Conservation (phyloP, 53 echinoderm and acorn worm species). For the Apostichopus leukothele region DNA sequence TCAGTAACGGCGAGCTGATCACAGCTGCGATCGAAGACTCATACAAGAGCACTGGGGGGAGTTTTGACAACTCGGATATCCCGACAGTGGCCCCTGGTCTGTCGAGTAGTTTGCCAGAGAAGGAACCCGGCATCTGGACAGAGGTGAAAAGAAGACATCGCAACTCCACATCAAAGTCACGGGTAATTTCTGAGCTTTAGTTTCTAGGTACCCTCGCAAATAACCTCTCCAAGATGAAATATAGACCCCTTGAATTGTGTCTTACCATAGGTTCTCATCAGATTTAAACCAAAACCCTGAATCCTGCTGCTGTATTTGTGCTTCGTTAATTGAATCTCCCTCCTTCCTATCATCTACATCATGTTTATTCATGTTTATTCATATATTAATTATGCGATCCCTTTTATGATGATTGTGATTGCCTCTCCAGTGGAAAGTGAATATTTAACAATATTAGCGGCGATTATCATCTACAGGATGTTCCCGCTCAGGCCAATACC, state of each 20-base stretch:
- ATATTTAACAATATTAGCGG: too few species aligned
- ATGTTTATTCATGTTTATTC: too few species aligned
- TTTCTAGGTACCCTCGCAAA: neutral
- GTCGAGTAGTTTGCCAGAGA: conserved; percentile 96
- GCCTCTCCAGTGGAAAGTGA: too few species aligned
- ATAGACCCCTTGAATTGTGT: too few species aligned
- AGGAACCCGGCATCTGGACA: conserved; percentile 87
- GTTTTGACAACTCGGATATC: conserved; percentile 13
- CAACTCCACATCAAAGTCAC: conserved; percentile 66
- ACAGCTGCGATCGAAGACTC: conserved; percentile 1
- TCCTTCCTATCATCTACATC: too few species aligned
- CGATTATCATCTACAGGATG: neutral
- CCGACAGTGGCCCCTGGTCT: conserved; percentile 78
- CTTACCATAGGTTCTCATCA: too few species aligned
- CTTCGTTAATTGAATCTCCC: too few species aligned
- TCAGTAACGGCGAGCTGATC: neutral
- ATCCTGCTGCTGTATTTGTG: too few species aligned
- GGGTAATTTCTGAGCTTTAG: conserved; percentile 31
- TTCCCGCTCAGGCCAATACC: neutral
- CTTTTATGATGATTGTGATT: too few species aligned
- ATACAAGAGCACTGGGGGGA: conserved; percentile 1
- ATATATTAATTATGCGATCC: too few species aligned
- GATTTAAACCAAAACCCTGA: too few species aligned
- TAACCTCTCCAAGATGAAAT: too few species aligned
- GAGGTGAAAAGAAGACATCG: conserved; percentile 86